Evolutionary conservation across 2,113 vertebrate genomes (phyloP).

Genomic region (Dinomys branickii): DNA sequence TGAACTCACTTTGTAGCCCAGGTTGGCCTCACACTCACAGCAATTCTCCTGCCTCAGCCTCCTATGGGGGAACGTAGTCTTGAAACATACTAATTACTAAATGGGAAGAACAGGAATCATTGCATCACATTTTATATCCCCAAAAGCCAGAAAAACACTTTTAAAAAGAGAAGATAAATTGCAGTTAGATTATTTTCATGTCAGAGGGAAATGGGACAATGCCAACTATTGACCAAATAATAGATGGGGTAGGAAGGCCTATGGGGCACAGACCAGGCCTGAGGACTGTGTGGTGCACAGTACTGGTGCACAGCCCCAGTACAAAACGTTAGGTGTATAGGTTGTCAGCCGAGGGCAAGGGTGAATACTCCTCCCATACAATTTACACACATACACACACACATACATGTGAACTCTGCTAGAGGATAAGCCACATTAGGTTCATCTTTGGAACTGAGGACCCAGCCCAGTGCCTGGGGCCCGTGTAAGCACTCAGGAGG

Average conservation of each 20-base stretch:
- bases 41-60: too few species aligned
- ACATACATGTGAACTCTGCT: background rate
- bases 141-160: background rate
- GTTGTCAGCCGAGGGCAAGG: background rate
- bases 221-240: background rate
- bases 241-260: background rate
- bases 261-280: background rate
- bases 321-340: background rate
- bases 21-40: too few species aligned
- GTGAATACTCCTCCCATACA: background rate
- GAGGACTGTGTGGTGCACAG: background rate
- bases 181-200: background rate
- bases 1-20: too few species aligned
- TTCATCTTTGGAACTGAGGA: background rate
- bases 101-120: background rate
- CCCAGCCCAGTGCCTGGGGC: background rate
- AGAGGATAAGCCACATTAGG: background rate
- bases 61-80: background rate
- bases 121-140: background rate
- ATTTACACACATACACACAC: rapidly evolving
- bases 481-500: background rate
- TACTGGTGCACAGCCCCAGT: too few species aligned
- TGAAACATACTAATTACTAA: background rate
- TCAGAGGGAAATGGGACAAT: background rate
- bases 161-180: background rate